These are phyloP conservation scores for Synanthedon andrenaeformis DNA, from an alignment of 2,888 invertebrate species.

Conservation along the genomic window DNA sequence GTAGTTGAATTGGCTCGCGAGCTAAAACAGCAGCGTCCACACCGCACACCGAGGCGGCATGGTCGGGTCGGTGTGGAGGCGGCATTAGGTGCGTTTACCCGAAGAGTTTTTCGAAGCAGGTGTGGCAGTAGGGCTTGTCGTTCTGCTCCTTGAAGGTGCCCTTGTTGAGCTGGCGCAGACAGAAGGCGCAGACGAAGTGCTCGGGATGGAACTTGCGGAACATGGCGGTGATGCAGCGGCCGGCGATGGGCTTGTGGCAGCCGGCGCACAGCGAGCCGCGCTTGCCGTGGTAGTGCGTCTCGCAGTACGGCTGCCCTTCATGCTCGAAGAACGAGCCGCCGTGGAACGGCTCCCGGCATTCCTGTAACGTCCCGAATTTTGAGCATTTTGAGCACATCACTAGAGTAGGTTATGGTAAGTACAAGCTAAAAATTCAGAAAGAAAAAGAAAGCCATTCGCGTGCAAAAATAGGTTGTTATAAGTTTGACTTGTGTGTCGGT, in stretches of 20 bases:
- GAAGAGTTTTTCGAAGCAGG: slow-evolving; percentile 97
- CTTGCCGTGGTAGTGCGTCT: slow-evolving; percentile 98
- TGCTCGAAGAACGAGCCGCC: slow-evolving; percentile 99
- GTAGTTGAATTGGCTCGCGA: too few relatives aligned
- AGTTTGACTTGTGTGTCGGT: too few relatives aligned
- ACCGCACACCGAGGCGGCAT: too few relatives aligned
- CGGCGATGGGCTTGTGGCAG: slow-evolving; percentile 97
- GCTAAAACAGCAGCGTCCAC: too few relatives aligned
- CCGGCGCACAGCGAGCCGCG: slow-evolving; percentile 97
- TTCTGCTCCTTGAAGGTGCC: slow-evolving; percentile 99
- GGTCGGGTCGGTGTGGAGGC: too few relatives aligned
- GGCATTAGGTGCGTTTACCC: slow-evolving; percentile 65
- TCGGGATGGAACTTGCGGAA: slow-evolving; percentile 99
- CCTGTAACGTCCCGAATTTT: slow-evolving; percentile 70
- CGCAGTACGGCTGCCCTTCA: slow-evolving; percentile 97
- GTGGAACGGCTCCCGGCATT: slow-evolving; percentile 96
- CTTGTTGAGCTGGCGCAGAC: slow-evolving; percentile 96
- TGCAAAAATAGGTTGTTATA: slow-evolving; percentile 1
- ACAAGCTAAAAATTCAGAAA: background rate
- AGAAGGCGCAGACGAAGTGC: slow-evolving; percentile 99
- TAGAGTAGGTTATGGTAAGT: background rate
- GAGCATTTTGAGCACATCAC: slow-evolving; percentile 17
- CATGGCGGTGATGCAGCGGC: slow-evolving; percentile 99
- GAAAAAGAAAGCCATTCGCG: background rate
- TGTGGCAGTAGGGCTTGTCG: slow-evolving; percentile 98